Conservation (phyloP, 2,797 vertebrate genomes). For the Pipistrellus kuhlii region DNA sequence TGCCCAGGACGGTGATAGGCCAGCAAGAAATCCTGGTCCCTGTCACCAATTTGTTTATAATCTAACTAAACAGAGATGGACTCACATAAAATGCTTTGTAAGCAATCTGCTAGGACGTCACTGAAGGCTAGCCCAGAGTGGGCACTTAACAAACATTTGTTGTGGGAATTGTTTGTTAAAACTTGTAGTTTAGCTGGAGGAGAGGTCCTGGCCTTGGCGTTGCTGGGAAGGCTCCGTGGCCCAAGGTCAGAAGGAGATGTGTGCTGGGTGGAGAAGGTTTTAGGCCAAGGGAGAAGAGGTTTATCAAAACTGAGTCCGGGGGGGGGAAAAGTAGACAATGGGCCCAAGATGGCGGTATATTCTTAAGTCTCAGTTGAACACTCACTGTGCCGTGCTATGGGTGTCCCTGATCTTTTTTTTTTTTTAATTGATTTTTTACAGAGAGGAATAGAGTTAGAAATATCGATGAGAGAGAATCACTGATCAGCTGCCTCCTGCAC, state of each 20-base stretch:
- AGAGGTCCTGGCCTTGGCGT: not conserved
- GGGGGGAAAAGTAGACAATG: not conserved
- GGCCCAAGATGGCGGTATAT: not conserved
- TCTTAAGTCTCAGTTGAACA: not conserved
- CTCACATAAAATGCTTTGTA: slow-evolving; percentile 25
- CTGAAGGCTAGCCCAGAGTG: not conserved
- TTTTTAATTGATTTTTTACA: too few species aligned
- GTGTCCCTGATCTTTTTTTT: not conserved
- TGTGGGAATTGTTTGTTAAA: slow-evolving; percentile 16
- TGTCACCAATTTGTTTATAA: slow-evolving; percentile 72
- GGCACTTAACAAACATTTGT: slow-evolving; percentile 31
- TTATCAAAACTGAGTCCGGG: not conserved
- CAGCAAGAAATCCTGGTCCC: slow-evolving; percentile 57
- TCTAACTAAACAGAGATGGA: slow-evolving; percentile 54
- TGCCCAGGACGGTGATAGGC: slow-evolving; percentile 23
- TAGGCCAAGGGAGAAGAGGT: not conserved
- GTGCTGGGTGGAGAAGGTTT: not conserved
- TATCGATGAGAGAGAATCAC: too few species aligned
- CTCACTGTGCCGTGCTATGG: not conserved
- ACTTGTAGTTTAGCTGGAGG: slow-evolving; percentile 9
- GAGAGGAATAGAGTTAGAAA: too few species aligned
- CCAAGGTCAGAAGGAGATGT: not conserved
- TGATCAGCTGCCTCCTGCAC: too few species aligned
- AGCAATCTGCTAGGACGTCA: slow-evolving; percentile 44
- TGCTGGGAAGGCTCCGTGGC: not conserved